These are phyloP conservation scores for Seira sanloemensis DNA, from an alignment of 2,888 invertebrate species.

Conservation along the genomic window DNA sequence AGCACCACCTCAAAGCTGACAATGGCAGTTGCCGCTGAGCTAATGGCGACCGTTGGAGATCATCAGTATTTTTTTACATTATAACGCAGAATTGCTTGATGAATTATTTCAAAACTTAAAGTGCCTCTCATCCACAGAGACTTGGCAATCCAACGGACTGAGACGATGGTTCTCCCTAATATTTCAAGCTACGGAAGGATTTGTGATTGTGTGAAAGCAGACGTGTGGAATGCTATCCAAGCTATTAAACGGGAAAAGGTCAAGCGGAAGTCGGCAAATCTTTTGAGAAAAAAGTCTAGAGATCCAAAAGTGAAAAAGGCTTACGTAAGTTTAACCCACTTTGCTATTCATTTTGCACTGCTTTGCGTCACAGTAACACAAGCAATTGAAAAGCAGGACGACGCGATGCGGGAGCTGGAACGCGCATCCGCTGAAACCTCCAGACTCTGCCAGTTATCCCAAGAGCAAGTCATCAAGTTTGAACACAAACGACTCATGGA, in stretches of 20 bases:
- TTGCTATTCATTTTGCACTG: too few relatives aligned
- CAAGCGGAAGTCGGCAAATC: constrained; percentile 24
- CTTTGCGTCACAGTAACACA: too few relatives aligned
- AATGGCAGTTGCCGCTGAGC: constrained; percentile 52
- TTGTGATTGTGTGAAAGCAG: constrained; percentile 57
- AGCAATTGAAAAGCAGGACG: constrained; percentile 19
- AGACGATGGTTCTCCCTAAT: constrained; percentile 50
- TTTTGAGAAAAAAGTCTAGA: constrained; percentile 2
- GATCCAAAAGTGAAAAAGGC: constrained; percentile 45
- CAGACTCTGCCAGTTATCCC: constrained; percentile 27
- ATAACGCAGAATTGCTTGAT: background rate
- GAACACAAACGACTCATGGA: constrained; percentile 61
- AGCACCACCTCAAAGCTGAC: constrained; percentile 60
- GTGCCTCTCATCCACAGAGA: constrained; percentile 31
- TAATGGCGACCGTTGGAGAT: constrained; percentile 56
- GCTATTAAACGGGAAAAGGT: constrained; percentile 32
- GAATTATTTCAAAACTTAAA: background rate
- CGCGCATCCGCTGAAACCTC: constrained; percentile 52
- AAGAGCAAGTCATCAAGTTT: constrained; percentile 62
- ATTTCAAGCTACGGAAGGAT: constrained; percentile 50
- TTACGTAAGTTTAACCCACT: too few relatives aligned
- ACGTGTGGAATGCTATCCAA: constrained; percentile 41
- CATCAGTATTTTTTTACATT: too few relatives aligned
- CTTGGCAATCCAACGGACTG: constrained; percentile 50
- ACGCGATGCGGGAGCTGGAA: constrained; percentile 54